Percentiles rank a stretch among this genome's conserved stretches.
Evolutionary conservation across 2,888 invertebrate genomes (phyloP).

Genomic region (Cremastinae sp.): DNA sequence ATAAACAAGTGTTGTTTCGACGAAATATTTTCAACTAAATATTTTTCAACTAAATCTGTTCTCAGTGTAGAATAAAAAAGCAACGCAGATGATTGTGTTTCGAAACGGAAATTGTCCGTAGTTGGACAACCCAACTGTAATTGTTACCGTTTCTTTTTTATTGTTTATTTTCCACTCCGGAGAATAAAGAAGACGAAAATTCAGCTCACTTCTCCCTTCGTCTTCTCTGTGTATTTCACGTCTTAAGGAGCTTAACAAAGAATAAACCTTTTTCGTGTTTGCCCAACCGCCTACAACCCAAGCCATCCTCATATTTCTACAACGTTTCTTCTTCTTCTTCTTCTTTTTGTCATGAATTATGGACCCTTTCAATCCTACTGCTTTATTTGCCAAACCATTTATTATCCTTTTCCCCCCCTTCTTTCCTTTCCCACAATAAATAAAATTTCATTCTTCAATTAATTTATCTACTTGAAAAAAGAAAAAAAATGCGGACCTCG

Average conservation of each 20-base stretch:
- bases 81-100: no score
- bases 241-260: conserved; percentile 57
- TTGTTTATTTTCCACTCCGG: neutral
- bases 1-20: no score
- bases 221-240: conserved; percentile 15
- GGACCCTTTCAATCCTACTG: neutral
- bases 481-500: no score
- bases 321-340: conserved; percentile 11
- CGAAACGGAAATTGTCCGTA: no score
- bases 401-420: neutral
- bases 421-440: neutral
- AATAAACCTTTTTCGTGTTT: conserved; percentile 55
- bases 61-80: no score
- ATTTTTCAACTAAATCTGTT: no score
- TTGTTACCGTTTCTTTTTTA: conserved; percentile 3
- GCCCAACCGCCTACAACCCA: conserved; percentile 34
- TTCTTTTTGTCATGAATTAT: conserved; percentile 37
- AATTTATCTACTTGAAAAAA: no score
- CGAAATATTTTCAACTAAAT: no score
- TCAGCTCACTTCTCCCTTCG: conserved; percentile 29
- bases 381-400: conserved; percentile 11
- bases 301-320: conserved; percentile 16
- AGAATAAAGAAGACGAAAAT: conserved; percentile 31
- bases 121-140: neutral
- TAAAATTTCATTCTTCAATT: no score